Evolutionary conservation across 2,113 vertebrate genomes (phyloP).

Genomic region (Ochotona curzoniae): DNA sequence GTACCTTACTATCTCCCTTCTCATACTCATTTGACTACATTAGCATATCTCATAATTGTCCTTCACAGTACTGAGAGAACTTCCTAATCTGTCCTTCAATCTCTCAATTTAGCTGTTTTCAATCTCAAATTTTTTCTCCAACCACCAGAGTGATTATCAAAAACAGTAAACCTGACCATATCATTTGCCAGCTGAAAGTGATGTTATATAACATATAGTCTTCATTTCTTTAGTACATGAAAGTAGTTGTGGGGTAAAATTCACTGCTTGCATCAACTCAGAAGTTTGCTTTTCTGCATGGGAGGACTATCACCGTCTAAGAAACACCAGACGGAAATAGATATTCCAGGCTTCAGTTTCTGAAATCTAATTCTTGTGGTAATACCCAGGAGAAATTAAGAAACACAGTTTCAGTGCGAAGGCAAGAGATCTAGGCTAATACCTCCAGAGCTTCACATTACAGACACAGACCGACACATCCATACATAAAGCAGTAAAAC

Average conservation of each 20-base stretch:
- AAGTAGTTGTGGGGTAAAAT: not conserved
- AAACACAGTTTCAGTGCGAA: not conserved
- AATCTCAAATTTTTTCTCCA: not conserved
- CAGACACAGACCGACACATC: not conserved
- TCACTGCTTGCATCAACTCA: slow-evolving; percentile 26
- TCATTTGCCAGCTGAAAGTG: slow-evolving; percentile 4
- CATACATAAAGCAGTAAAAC: not conserved
- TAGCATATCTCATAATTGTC: not conserved
- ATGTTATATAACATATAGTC: not conserved
- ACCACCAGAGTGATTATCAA: not conserved
- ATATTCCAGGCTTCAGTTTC: slow-evolving; percentile 21
- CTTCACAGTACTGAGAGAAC: not conserved
- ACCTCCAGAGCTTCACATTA: not conserved
- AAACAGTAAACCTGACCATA: not conserved
- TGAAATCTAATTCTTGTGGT: not conserved
- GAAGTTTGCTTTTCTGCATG: slow-evolving; percentile 17
- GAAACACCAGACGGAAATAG: not conserved
- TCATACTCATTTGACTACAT: not conserved
- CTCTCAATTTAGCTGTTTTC: not conserved
- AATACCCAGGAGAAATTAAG: not conserved
- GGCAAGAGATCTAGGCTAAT: not conserved
- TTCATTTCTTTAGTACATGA: not conserved
- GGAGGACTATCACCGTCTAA: not conserved
- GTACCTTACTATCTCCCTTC: not conserved
- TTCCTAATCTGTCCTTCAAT: not conserved